Conservation (phyloP, 2,888 invertebrate genomes). For the Carpatolechia fugitivella region DNA sequence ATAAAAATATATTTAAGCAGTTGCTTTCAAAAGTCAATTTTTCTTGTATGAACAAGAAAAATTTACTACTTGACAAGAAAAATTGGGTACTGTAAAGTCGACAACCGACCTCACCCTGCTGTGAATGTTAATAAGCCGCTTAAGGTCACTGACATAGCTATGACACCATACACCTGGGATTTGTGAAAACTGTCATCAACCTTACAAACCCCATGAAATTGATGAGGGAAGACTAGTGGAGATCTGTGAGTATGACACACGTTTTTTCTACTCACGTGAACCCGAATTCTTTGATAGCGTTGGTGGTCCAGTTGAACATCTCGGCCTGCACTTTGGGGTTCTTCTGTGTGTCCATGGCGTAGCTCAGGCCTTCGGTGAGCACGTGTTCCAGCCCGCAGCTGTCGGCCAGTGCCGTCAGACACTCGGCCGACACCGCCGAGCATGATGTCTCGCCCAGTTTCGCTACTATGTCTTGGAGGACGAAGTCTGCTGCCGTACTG, state of each 20-base stretch:
- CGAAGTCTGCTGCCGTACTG: slow-evolving; percentile 85
- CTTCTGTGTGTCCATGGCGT: slow-evolving; percentile 89
- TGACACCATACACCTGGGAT: too few relatives aligned
- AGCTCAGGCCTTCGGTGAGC: slow-evolving; percentile 83
- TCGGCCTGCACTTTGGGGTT: slow-evolving; percentile 95
- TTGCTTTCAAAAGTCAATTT: too few relatives aligned
- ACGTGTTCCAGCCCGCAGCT: slow-evolving; percentile 87
- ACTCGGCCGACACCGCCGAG: slow-evolving; percentile 82
- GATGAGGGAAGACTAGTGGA: too few relatives aligned
- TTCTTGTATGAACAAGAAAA: too few relatives aligned
- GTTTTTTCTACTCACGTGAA: slow-evolving; percentile 82
- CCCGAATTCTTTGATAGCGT: slow-evolving; percentile 92
- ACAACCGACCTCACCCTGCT: too few relatives aligned
- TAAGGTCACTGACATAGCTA: too few relatives aligned
- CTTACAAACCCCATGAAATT: too few relatives aligned
- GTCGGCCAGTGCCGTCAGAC: slow-evolving; percentile 88
- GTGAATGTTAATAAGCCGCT: too few relatives aligned
- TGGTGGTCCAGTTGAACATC: slow-evolving; percentile 88
- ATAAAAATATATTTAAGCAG: too few relatives aligned
- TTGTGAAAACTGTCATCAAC: too few relatives aligned
- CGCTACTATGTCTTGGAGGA: slow-evolving; percentile 89
- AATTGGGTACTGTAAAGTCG: too few relatives aligned
- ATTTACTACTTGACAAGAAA: too few relatives aligned
- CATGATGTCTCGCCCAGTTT: slow-evolving; percentile 93
- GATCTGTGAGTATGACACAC: not conserved